Percentiles rank a stretch among this genome's conserved stretches.
Evolutionary conservation across 2,888 invertebrate species (phyloP).

Genomic region (Callyntrura guangdongensis): DNA sequence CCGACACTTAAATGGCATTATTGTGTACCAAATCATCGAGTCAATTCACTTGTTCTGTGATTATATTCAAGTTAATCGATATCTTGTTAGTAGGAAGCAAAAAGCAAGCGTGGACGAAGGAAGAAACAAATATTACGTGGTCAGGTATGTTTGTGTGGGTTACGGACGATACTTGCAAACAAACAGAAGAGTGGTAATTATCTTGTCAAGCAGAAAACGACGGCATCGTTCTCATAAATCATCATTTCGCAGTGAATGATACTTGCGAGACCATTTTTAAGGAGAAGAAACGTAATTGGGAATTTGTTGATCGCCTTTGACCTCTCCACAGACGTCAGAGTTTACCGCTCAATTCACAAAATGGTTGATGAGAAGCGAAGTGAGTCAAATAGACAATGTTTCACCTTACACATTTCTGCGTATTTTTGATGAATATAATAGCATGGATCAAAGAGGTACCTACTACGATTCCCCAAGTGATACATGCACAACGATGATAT

Average conservation of each 20-base stretch:
- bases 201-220: conserved; percentile 67
- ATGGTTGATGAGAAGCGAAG: conserved; percentile 21
- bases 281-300: conserved; percentile 50
- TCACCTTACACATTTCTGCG: not conserved
- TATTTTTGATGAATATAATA: not conserved
- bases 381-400: conserved; percentile 50
- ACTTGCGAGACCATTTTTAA: conserved; percentile 30
- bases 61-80: conserved; percentile 63
- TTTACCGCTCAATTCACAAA: conserved; percentile 61
- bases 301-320: conserved; percentile 65
- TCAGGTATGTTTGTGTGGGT: conserved; percentile 42
- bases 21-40: conserved; percentile 12
- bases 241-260: conserved; percentile 59
- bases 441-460: not conserved
- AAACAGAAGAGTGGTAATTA: conserved; percentile 56
- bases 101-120: not conserved
- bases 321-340: conserved; percentile 41
- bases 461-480: not conserved
- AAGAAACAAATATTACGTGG: conserved; percentile 44
- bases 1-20: conserved; percentile 35
- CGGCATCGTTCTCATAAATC: conserved; percentile 71
- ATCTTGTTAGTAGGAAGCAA: conserved; percentile 64
- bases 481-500: not conserved
- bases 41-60: conserved; percentile 49
- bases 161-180: conserved; percentile 20